Evolutionary conservation across 2,888 invertebrate species (phyloP), one percentile per base, ranked within the genome.

Genomic region (Ophonus ardosiacus): DNA sequence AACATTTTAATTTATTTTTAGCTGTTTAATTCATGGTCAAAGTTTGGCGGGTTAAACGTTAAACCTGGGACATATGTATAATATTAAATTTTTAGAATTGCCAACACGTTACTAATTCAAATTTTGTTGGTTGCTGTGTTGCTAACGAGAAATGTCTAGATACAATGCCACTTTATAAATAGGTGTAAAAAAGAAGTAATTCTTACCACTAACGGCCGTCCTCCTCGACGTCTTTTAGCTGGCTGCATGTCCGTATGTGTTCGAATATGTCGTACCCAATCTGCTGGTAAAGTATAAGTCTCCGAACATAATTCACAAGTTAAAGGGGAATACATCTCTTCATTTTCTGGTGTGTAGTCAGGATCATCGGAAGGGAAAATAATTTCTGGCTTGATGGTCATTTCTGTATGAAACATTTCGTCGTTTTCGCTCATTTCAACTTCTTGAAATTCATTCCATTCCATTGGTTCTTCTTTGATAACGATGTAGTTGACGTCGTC

Each of bases 231-330:
- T 90, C 94, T 89, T 88, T 94, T 93, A 78, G 92, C 93, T 83
- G 91, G 92, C 81, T 92, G 90, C 91, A 93, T 92, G 88, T 94
- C 94, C 0, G 96, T 95, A 90, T 97, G 97, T 1, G 94, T 94
- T 91, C 96, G 96, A 90, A 97, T 95, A 91, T 97, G 97, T 43
- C 95, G 93, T 86, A 97, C 96, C 96, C 97, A 96, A 86, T 96
- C 96, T 15, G 95, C 96, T 85, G 97, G 96, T 88, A 96, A 93
- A 82, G 95, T 95, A 91, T 96, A 97, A 87, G 96, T 95, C 92
- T 96, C 96, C 88, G 96, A 95, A 90, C 97, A 97, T 89, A 96
- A 92, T 91, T 97, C 97, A 91, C 97, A 97, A 10, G 96, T 94
- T 87, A 97, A 91, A 63, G 96, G 96, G 24, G 96, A 96, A 90